phyloP scores from a whole-genome alignment of 2,888 invertebrate genomes.

The Athripsodes cinereus region DNA sequence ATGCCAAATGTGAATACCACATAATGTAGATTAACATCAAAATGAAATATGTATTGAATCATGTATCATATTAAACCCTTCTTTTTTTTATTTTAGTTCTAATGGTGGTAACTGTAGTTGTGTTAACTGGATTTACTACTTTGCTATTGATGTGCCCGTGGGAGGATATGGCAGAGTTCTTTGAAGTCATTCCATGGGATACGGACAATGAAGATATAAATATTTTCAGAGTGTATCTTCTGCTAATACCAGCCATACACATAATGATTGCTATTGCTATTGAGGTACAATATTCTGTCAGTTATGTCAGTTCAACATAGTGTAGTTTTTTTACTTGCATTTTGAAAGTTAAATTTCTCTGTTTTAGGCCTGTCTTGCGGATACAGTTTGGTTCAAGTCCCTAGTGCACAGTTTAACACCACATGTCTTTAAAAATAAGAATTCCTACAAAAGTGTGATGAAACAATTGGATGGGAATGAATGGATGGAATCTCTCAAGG shows the following conservation, averaged over 20 bases:
- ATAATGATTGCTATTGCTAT: constrained; percentile 52
- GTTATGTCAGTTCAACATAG: no score
- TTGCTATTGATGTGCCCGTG: constrained; percentile 54
- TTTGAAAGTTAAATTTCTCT: not conserved
- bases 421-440: constrained; percentile 14
- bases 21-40: no score
- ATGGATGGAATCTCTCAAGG: constrained; percentile 26
- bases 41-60: no score
- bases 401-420: constrained; percentile 23
- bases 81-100: constrained; percentile 41
- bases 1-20: no score
- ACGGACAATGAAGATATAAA: constrained; percentile 34
- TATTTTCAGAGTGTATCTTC: constrained; percentile 51
- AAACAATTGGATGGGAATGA: constrained; percentile 26
- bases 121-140: constrained; percentile 51
- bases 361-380: constrained; percentile 24
- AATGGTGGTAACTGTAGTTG: constrained; percentile 52
- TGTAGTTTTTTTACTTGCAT: not conserved
- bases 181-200: constrained; percentile 49
- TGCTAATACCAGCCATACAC: constrained; percentile 55
- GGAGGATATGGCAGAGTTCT: constrained; percentile 45
- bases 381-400: constrained; percentile 24
- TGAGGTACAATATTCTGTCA: constrained; percentile 48
- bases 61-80: no score
- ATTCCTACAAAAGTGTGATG: constrained; percentile 25